Percentiles rank a stretch among this genome's conserved stretches.
Evolutionary conservation across 2,888 invertebrate genomes (phyloP).

Genomic region (Aproaerema taeniolella): DNA sequence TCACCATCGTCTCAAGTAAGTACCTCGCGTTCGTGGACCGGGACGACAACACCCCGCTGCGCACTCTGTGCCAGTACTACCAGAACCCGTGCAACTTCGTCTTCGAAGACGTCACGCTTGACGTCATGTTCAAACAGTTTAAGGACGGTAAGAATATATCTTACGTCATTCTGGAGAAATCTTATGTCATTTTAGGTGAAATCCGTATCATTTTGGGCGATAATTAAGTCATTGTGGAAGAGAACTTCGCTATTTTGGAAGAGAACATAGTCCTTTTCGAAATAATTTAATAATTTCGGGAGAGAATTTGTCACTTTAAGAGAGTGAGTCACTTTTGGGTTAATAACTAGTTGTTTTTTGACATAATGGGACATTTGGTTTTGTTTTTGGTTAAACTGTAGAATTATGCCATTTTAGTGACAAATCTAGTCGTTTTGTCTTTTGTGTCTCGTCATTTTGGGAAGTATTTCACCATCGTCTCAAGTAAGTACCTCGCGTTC

Average conservation of each 20-base stretch:
- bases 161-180: not conserved
- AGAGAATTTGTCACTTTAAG: not conserved
- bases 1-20: constrained; percentile 97
- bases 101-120: constrained; percentile 96
- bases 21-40: constrained; percentile 99
- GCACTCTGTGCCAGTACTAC: constrained; percentile 96
- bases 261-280: too few species aligned
- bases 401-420: too few species aligned
- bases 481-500: constrained; percentile 98
- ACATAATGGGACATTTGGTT: too few species aligned
- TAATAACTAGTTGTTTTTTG: too few species aligned
- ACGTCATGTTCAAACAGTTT: constrained; percentile 97
- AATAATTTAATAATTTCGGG: not conserved
- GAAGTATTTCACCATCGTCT: constrained; percentile 95
- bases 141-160: constrained; percentile 85
- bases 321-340: not conserved
- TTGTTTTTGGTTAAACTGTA: too few species aligned
- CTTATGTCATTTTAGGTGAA: not conserved
- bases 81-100: constrained; percentile 97
- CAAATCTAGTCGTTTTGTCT: too few species aligned
- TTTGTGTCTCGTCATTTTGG: too few species aligned
- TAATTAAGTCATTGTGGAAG: too few species aligned
- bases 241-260: too few species aligned
- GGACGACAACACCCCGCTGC: constrained; percentile 96
- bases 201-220: not conserved